A percentile compares a stretch with the other conserved stretches of the same genome.
Conservation (phyloP, 2,888 invertebrate species). For the Ormyrus rosae region DNA sequence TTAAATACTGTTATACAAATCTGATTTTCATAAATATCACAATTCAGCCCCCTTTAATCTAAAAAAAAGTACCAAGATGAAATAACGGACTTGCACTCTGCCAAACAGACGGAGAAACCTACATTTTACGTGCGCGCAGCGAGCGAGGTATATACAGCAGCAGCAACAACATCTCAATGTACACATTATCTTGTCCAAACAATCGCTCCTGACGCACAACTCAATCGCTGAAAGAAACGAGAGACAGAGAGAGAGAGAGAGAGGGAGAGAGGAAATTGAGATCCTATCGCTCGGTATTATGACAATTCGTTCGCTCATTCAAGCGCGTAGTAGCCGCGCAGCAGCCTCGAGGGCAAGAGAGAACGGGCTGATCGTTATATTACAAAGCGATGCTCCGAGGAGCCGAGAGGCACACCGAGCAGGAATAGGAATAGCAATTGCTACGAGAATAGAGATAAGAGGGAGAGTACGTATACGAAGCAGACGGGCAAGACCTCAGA, state of each 20-base stretch:
- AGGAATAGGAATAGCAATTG: constrained; percentile 33
- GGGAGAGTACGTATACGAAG: not conserved
- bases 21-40: too few species aligned
- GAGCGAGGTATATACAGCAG: too few species aligned
- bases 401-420: not conserved
- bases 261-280: constrained; percentile 21
- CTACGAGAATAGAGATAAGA: not conserved
- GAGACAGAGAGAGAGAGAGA: not conserved
- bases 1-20: too few species aligned
- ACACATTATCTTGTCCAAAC: constrained; percentile 17
- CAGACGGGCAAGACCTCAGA: not conserved
- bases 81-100: too few species aligned
- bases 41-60: too few species aligned
- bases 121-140: too few species aligned
- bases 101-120: too few species aligned
- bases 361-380: constrained; percentile 20
- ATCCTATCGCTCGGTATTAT: constrained; percentile 34
- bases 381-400: constrained; percentile 28
- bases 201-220: not conserved
- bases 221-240: not conserved
- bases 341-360: constrained; percentile 12
- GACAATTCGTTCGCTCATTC: constrained; percentile 41
- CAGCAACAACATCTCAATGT: not conserved
- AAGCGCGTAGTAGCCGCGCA: not conserved
- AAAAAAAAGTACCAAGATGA: too few species aligned